A percentile compares a stretch with the other conserved stretches of the same genome.
These are phyloP conservation scores for Ditylenchus weischeri DNA, from an alignment of 2,888 invertebrate species.

Conservation along the genomic window DNA sequence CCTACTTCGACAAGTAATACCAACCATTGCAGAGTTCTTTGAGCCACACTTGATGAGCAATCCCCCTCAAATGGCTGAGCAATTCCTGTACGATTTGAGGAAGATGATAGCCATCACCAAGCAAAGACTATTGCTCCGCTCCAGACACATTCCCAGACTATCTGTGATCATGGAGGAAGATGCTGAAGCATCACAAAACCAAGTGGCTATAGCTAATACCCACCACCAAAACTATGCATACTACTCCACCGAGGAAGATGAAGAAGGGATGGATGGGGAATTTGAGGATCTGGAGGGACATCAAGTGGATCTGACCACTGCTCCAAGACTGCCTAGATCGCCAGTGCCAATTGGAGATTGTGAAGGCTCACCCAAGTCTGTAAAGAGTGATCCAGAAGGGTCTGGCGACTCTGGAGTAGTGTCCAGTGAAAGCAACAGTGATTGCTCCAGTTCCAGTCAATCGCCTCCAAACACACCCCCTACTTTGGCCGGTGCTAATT, in stretches of 20 bases:
- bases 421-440: background rate
- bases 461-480: conserved; percentile 14
- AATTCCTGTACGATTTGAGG: conserved; percentile 75
- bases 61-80: conserved; percentile 83
- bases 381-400: background rate
- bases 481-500: background rate
- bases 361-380: conserved; percentile 9
- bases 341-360: background rate
- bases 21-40: conserved; percentile 70
- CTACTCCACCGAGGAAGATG: background rate
- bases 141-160: conserved; percentile 40
- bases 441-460: conserved; percentile 1
- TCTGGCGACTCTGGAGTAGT: conserved; percentile 8
- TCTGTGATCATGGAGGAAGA: conserved; percentile 37
- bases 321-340: background rate
- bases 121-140: conserved; percentile 44
- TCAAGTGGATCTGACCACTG: background rate
- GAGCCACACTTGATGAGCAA: conserved; percentile 80
- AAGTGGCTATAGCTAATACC: conserved; percentile 13
- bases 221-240: conserved; percentile 1
- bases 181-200: background rate
- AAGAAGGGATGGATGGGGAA: background rate
- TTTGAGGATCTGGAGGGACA: conserved; percentile 6
- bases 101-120: conserved; percentile 86
- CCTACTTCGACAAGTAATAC: background rate